Evolutionary conservation across 2,888 invertebrate species (phyloP), one percentile per base, ranked within the genome.

Genomic region (Entomobrya proxima): DNA sequence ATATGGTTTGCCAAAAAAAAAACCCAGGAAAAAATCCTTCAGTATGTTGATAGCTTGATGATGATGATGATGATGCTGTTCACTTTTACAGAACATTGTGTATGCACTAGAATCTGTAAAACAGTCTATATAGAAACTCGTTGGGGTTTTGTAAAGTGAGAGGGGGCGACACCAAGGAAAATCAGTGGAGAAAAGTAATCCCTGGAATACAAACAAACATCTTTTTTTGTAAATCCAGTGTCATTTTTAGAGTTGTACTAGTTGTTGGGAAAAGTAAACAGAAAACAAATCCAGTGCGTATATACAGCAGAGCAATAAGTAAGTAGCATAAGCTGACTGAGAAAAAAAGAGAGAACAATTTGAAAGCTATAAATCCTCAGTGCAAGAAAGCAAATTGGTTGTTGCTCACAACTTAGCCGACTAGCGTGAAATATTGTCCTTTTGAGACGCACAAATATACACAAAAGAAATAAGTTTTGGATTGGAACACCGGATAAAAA

Each of bases 361-460:
- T 77, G 83, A 84, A 84, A 58, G 83, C 83, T 69, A 84, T 84
- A 84, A 77, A 84, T 84, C 77, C 69, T 84, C 37, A 58, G 40
- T 84, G 83, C 83, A 84, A 76, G 69, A n/a, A n/a, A n/a, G 77
- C 83, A 84, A 84, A 84, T 84, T 84, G 77, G 84, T 84, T 78
- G 84, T 77, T 84, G 78, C 84, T 84, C 84, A 78, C 84, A 50
- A 84, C 72, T 78, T 84, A 69, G 11, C 44, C 37, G 75, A 61
- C 58, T 72, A 72, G 78, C 78, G 78, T 84, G 78, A 84, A 84
- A 84, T 84, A 84, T 84, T 84, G 69, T 84, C 72, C 84, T 84
- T 78, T 78, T 69, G 84, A 84, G 84, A 78, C 84, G 58, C 72
- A 78, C 69, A 84, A 84, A 81, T 50, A 58, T 52, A 76, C 72